Conservation (phyloP, 53 echinoderm and acorn worm genomes). For the Zoroaster sp. region DNA sequence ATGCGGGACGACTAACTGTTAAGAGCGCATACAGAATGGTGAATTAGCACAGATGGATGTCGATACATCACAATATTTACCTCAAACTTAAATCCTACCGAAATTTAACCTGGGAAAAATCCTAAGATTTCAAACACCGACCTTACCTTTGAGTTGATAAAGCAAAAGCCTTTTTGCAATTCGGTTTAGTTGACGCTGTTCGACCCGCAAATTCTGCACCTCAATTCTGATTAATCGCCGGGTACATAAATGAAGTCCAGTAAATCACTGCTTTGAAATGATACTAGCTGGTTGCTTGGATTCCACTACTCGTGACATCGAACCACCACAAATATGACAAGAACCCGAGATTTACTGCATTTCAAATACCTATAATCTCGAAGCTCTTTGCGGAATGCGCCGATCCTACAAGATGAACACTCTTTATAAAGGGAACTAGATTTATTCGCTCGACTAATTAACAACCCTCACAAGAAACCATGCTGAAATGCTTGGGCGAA, state of each 20-base stretch:
- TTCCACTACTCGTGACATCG: neutral
- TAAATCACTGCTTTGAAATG: neutral
- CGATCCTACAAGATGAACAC: neutral
- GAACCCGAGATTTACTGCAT: neutral
- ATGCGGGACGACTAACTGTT: too few relatives aligned
- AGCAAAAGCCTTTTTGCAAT: too few relatives aligned
- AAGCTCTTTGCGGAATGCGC: neutral
- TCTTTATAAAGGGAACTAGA: neutral
- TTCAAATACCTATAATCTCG: constrained; percentile 4
- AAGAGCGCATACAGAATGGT: too few relatives aligned
- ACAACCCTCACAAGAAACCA: neutral
- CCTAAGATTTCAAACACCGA: too few relatives aligned
- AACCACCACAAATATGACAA: constrained; percentile 6
- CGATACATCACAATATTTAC: too few relatives aligned
- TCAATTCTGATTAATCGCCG: neutral
- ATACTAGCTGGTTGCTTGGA: constrained; percentile 3
- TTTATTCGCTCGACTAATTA: neutral
- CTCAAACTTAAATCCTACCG: too few relatives aligned
- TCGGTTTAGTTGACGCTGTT: neutral
- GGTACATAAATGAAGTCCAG: neutral
- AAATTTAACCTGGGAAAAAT: too few relatives aligned
- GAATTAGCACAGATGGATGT: too few relatives aligned
- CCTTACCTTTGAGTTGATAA: too few relatives aligned
- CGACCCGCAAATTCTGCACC: neutral
- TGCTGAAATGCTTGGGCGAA: neutral